Conservation (phyloP, 2,888 invertebrate genomes). For the Philereme transversata region DNA sequence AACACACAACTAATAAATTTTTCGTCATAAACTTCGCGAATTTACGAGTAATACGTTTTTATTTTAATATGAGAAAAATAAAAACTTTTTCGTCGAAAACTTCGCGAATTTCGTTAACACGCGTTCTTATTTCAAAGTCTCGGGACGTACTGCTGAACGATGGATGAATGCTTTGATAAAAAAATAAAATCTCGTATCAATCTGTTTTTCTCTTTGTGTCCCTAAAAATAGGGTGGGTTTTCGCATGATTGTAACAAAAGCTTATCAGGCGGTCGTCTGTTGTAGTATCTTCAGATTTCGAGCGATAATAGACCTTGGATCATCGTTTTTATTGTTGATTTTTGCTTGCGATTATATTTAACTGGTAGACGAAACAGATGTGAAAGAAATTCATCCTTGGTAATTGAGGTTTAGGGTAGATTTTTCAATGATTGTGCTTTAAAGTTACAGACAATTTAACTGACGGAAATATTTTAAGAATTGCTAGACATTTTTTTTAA, state of each 20-base stretch:
- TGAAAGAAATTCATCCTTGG: conserved; percentile 9
- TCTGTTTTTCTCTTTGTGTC: conserved; percentile 5
- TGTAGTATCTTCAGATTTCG: neutral
- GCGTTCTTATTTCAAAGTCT: conserved; percentile 27
- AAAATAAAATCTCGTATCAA: conserved; percentile 14
- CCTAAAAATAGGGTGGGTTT: conserved; percentile 22
- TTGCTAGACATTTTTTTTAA: conserved; percentile 30
- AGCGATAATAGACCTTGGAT: conserved; percentile 17
- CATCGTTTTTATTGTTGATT: neutral
- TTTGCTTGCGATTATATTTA: conserved; percentile 9
- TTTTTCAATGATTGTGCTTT: conserved; percentile 12
- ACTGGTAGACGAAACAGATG: conserved; percentile 26
- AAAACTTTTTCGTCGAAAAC: conserved; percentile 24
- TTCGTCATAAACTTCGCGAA: neutral
- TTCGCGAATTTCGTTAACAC: conserved; percentile 13
- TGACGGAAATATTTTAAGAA: conserved; percentile 21
- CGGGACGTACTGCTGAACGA: conserved; percentile 29
- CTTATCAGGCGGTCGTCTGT: conserved; percentile 29
- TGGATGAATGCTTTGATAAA: conserved; percentile 24
- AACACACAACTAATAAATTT: neutral
- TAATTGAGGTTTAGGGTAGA: neutral
- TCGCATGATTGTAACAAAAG: conserved; percentile 13
- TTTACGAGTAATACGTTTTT: no score
- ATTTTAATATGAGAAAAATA: no score
- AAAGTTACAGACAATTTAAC: conserved; percentile 32